Conservation (phyloP, 1,140 invertebrate species). For the Alviniconcha marisindica region DNA sequence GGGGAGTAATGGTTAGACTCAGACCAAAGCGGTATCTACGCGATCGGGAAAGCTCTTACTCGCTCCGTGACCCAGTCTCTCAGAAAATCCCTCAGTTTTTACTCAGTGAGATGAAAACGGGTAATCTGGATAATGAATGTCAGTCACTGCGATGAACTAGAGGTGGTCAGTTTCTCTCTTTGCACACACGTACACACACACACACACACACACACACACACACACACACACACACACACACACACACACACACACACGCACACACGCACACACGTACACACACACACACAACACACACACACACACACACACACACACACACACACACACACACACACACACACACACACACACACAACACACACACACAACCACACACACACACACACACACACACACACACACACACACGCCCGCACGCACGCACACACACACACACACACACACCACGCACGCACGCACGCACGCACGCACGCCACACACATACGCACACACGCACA, state of each 20-base stretch:
- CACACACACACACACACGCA: background rate
- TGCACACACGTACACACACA: background rate
- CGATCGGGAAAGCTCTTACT: too few species aligned
- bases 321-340: constrained; percentile 6
- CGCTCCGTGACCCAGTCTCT: too few species aligned
- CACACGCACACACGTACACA: background rate
- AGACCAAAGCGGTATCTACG: too few species aligned
- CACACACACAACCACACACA: background rate
- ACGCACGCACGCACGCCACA: too few species aligned
- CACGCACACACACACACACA: constrained; percentile 24
- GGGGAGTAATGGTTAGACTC: too few species aligned
- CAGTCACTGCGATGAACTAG: too few species aligned
- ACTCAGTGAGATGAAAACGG: too few species aligned
- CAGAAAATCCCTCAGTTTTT: too few species aligned
- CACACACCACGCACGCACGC: background rate
- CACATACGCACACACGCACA: too few species aligned
- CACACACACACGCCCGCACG: background rate
- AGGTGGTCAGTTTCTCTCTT: background rate
- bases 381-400: constrained; percentile 32
- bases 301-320: constrained; percentile 8
- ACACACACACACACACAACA: background rate
- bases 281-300: background rate
- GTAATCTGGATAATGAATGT: too few species aligned
- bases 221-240: background rate
- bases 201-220: background rate